Evolutionary conservation across 2,797 vertebrate species (phyloP).

Genomic region (Loris lydekkerianus): DNA sequence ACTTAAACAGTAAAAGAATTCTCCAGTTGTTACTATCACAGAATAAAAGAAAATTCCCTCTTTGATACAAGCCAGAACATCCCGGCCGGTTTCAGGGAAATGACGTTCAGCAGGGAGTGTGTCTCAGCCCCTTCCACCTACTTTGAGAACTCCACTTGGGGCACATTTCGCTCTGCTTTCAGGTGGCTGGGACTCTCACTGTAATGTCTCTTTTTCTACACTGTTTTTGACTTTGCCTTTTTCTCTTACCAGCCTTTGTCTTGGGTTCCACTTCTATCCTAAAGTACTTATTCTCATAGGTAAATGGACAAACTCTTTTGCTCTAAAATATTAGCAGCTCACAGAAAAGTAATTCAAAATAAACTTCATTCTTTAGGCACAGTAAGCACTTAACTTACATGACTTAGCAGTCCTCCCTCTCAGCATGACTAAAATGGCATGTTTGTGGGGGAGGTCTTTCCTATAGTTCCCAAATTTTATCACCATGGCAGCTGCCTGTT

Average conservation of each 20-base stretch:
- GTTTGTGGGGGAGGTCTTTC: background rate
- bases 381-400: background rate
- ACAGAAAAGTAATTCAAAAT: background rate
- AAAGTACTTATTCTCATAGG: slow-evolving; percentile 24
- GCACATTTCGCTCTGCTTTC: background rate
- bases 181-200: background rate
- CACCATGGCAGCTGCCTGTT: background rate
- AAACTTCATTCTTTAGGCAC: background rate
- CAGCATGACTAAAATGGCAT: background rate
- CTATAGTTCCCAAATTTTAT: background rate
- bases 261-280: background rate
- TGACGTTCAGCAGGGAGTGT: background rate
- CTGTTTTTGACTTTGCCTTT: background rate
- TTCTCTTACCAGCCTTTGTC: background rate
- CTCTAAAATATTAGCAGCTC: background rate
- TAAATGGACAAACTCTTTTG: background rate
- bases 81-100: background rate
- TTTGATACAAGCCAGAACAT: background rate
- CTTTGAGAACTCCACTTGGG: background rate
- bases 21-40: background rate
- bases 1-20: background rate
- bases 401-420: background rate
- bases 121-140: background rate
- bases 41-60: background rate
- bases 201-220: background rate